A percentile compares a stretch with the other conserved stretches of the same genome.
Conservation (phyloP, 2,797 vertebrate species). For the Lepidocolaptes lacrymiger region DNA sequence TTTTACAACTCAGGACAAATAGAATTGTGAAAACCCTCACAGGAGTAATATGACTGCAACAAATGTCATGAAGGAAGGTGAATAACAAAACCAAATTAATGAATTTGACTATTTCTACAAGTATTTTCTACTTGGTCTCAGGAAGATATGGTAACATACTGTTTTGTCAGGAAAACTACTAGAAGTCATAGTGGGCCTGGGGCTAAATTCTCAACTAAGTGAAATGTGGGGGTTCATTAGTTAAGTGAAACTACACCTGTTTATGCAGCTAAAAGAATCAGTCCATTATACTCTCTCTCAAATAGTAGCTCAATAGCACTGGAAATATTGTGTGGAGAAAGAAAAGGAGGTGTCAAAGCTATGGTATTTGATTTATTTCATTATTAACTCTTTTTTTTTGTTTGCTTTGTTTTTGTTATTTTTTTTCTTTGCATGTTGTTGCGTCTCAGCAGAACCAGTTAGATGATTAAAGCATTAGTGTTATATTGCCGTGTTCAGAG, state of each 20-base stretch:
- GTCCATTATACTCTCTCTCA: not conserved
- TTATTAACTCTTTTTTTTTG: not conserved
- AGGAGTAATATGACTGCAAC: not conserved
- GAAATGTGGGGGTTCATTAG: not conserved
- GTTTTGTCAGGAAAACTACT: not conserved
- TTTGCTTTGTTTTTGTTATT: not conserved
- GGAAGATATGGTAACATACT: not conserved
- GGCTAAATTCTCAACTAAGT: not conserved
- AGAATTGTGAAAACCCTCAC: not conserved
- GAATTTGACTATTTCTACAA: not conserved
- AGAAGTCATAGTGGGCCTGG: not conserved
- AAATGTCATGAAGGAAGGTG: not conserved
- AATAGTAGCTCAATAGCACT: not conserved
- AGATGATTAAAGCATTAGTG: not conserved
- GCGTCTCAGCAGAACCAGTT: not conserved
- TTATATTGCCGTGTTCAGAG: not conserved
- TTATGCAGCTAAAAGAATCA: not conserved
- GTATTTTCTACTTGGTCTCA: not conserved
- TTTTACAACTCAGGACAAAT: not conserved
- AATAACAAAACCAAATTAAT: not conserved
- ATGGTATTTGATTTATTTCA: not conserved
- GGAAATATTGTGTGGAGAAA: not conserved
- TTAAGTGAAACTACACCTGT: not conserved
- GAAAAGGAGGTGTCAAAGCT: not conserved
- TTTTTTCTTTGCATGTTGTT: not conserved